Evolutionary conservation across 2,113 vertebrate genomes (phyloP), one percentile per base, ranked within the genome.

Genomic region (Misgurnus anguillicaudatus): DNA sequence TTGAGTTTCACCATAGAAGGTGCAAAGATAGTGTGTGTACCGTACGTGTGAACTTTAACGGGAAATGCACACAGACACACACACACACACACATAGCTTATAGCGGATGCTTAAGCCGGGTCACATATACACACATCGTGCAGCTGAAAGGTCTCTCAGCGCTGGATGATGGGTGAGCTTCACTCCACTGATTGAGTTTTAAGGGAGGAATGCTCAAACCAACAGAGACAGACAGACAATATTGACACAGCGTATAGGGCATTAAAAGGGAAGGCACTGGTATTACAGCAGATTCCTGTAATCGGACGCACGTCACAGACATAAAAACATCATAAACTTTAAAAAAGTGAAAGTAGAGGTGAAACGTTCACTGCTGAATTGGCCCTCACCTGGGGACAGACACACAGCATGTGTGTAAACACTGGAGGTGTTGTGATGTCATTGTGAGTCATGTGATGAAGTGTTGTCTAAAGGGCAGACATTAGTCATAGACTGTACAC

Each of bases 211-310:
- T 57, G 72, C 67, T 17, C 63, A 19, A 47, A 71, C 21, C 3
- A 14, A 11, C 4, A 0, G 55, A 82, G 67, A 82, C 67, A 65
- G 75, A 78, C 75, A 61, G 58, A 78, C 69, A 78, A 81, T 77
- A 82, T 82, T 82, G 74, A 72, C 60, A 77, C 75, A 71, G 57
- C 24, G 24, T 60, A 61, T 6, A 8, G 9, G 14, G 58, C 60
- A 77, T 60, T 72, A 47, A 73, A 41, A 21, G 60, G 58, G 24
- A 21, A 42, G 51, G 19, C 45, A 39, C 10, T 74, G 10, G 4
- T 55, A 39, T 10, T 55, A 55, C 57, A 47, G 19, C 36, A 24
- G 36, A 42, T 73, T 58, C 53, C 70, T 11, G 55, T 39, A 39
- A 69, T 53, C 24, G 47, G 42, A 7, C 17, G 4, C 17, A 51